A percentile compares a stretch with the other conserved stretches of the same genome.
Conservation (phyloP, 1,140 invertebrate genomes). For the Drosophila azteca region DNA sequence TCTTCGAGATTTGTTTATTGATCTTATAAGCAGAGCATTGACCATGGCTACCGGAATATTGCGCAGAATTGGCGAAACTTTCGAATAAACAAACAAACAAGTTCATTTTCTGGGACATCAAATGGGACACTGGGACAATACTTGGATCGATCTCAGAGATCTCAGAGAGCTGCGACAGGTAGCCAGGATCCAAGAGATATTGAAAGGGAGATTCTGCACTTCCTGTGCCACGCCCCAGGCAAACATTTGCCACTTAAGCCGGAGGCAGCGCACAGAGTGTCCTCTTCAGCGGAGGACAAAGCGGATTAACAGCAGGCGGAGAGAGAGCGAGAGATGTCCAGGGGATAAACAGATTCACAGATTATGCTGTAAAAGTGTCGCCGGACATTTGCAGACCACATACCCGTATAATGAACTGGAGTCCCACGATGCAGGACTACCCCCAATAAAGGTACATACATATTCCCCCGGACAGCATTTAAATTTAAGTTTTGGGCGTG, state of each 20-base stretch:
- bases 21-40: slow-evolving; percentile 2
- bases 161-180: slow-evolving; percentile 22
- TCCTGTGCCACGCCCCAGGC: slow-evolving; percentile 74
- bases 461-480: slow-evolving; percentile 30
- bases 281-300: slow-evolving; percentile 29
- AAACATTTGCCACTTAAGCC: slow-evolving; percentile 67
- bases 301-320: slow-evolving; percentile 56
- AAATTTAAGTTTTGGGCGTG: slow-evolving; percentile 61
- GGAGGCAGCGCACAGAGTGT: background rate
- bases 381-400: slow-evolving; percentile 42
- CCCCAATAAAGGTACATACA: slow-evolving; percentile 31
- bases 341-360: slow-evolving; percentile 37
- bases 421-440: slow-evolving; percentile 2
- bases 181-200: background rate
- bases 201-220: slow-evolving; percentile 43
- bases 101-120: slow-evolving; percentile 46
- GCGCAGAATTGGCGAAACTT: slow-evolving; percentile 31
- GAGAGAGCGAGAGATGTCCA: slow-evolving; percentile 25
- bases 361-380: slow-evolving; percentile 72
- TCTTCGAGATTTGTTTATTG: slow-evolving; percentile 48
- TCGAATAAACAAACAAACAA: slow-evolving; percentile 69
- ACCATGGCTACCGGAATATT: slow-evolving; percentile 35
- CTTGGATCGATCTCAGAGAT: slow-evolving; percentile 3
- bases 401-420: slow-evolving; percentile 2
- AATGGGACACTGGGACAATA: too few species aligned